Evolutionary conservation across 2,797 vertebrate species (phyloP).

Genomic region (Heliangelus exortis): DNA sequence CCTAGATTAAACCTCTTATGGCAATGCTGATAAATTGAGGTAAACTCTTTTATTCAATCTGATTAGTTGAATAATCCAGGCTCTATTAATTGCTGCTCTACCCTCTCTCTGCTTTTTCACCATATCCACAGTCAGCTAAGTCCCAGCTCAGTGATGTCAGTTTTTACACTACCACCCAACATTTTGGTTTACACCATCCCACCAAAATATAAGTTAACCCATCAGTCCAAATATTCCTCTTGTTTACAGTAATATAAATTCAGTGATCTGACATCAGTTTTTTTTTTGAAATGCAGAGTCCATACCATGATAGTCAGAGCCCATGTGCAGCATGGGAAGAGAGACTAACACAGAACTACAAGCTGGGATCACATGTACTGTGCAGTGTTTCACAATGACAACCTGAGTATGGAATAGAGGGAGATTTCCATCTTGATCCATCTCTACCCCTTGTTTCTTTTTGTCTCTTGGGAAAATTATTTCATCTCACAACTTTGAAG

Average conservation of each 20-base stretch:
- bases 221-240: background rate
- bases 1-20: background rate
- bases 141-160: background rate
- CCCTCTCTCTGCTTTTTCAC: background rate
- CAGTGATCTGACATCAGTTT: background rate
- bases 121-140: background rate
- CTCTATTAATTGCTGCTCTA: background rate
- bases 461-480: background rate
- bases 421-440: background rate
- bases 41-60: background rate
- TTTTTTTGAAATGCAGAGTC: background rate
- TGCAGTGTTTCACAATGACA: background rate
- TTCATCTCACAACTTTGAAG: background rate
- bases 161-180: background rate
- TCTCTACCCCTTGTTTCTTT: background rate
- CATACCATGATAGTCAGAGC: background rate
- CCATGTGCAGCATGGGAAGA: background rate
- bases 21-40: background rate
- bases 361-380: background rate
- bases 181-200: background rate
- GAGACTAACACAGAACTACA: background rate
- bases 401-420: fast-evolving
- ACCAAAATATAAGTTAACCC: background rate
- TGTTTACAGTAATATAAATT: background rate
- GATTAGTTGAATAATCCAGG: background rate